Evolutionary conservation across 2,113 vertebrate species (phyloP).

Genomic region (Symphodus melops): DNA sequence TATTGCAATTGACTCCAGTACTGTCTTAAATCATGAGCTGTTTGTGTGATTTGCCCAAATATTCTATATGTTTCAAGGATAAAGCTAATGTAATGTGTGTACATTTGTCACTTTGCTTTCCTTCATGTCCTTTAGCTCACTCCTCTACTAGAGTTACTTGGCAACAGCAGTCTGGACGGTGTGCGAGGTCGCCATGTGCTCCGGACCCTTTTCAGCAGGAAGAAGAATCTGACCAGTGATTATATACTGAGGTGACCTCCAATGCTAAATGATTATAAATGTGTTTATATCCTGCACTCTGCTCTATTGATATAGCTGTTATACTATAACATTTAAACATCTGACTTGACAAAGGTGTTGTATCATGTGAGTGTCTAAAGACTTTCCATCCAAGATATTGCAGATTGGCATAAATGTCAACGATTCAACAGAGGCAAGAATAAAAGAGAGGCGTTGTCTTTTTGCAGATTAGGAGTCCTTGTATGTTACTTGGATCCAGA

Average conservation of each 20-base stretch:
- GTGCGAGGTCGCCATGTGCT: slow-evolving; percentile 87
- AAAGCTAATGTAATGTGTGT: background rate
- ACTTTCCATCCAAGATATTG: too few species aligned
- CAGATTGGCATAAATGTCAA: too few species aligned
- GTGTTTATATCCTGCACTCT: background rate
- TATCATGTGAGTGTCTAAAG: too few species aligned
- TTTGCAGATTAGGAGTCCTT: slow-evolving; percentile 85
- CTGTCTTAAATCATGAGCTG: too few species aligned
- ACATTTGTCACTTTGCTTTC: background rate
- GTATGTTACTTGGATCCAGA: slow-evolving; percentile 88
- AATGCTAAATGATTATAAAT: background rate
- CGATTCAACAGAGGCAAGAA: background rate
- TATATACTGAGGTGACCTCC: slow-evolving; percentile 81
- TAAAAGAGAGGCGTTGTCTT: background rate
- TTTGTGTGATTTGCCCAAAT: too few species aligned
- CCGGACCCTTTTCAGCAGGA: slow-evolving; percentile 84
- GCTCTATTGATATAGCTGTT: background rate
- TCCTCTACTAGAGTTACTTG: slow-evolving; percentile 85
- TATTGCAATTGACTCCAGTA: too few species aligned
- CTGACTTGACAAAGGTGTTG: too few species aligned
- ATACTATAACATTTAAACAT: too few species aligned
- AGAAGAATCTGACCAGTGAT: slow-evolving; percentile 80
- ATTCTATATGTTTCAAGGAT: too few species aligned
- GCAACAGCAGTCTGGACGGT: slow-evolving; percentile 86
- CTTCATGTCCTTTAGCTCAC: slow-evolving; percentile 69